phyloP scores from a whole-genome alignment of 2,888 invertebrate species.

The Prostheceraeus crozeri region DNA sequence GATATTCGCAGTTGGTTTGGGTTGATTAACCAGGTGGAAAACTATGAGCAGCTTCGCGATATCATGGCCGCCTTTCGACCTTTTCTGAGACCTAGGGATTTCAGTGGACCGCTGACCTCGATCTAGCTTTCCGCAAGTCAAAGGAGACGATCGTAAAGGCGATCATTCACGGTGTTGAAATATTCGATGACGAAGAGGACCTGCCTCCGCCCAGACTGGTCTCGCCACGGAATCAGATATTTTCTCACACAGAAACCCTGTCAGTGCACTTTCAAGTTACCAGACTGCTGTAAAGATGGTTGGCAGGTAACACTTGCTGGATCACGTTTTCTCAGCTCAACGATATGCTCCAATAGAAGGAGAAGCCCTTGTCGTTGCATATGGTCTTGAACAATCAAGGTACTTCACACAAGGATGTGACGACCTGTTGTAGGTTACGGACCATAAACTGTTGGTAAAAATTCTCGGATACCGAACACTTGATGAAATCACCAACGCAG shows the following conservation, averaged over 20 bases:
- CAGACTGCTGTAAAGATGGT: constrained; percentile 40
- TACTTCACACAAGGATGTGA: constrained; percentile 38
- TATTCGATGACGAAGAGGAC: constrained; percentile 40
- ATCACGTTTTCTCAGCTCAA: no score
- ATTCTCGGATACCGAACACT: constrained; percentile 38
- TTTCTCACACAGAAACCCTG: constrained; percentile 41
- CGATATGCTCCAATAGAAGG: constrained; percentile 27
- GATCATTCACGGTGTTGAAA: constrained; percentile 40
- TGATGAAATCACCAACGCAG: constrained; percentile 37
- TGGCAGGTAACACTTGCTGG: constrained; percentile 42
- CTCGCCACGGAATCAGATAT: constrained; percentile 42
- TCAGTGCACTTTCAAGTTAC: constrained; percentile 36
- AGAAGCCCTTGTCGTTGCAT: constrained; percentile 35
- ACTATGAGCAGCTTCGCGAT: constrained; percentile 40
- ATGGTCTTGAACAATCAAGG: constrained; percentile 36
- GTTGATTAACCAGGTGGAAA: constrained; percentile 43
- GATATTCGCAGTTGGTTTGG: constrained; percentile 43
- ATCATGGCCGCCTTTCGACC: constrained; percentile 41
- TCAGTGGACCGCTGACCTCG: constrained; percentile 38
- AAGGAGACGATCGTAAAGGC: constrained; percentile 39
- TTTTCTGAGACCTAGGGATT: constrained; percentile 38
- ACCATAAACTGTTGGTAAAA: constrained; percentile 39
- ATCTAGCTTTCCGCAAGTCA: constrained; percentile 36
- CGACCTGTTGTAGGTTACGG: constrained; percentile 37
- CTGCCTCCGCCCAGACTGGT: constrained; percentile 42